These are phyloP conservation scores for Nothobranchius furzeri DNA, from an alignment of 2,113 vertebrate species.

Conservation along the genomic window DNA sequence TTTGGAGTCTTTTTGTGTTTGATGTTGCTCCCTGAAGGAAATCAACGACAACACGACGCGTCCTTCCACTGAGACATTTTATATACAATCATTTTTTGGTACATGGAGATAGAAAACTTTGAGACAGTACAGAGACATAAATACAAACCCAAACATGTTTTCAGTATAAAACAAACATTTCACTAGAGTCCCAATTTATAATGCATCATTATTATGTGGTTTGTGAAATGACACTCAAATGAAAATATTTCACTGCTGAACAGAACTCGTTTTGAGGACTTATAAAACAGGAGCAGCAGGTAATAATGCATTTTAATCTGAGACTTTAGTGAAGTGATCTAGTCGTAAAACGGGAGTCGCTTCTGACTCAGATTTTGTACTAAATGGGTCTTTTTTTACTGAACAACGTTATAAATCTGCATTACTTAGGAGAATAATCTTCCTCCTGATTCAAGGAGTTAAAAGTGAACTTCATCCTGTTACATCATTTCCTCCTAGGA, in stretches of 20 bases:
- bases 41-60: constrained; percentile 20
- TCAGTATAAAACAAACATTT: constrained; percentile 72
- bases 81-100: constrained; percentile 82
- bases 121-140: constrained; percentile 76
- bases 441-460: constrained; percentile 23
- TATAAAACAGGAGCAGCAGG: not conserved
- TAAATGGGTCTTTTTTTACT: constrained; percentile 21
- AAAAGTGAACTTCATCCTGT: constrained; percentile 43
- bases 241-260: constrained; percentile 8
- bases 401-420: constrained; percentile 14
- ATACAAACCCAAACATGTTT: constrained; percentile 73
- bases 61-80: constrained; percentile 68
- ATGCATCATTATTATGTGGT: constrained; percentile 24
- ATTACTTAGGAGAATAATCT: not conserved
- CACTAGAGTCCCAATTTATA: constrained; percentile 48
- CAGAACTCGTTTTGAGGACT: not conserved
- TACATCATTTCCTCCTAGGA: constrained; percentile 39
- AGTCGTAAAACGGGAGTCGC: constrained; percentile 58
- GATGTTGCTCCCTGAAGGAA: not conserved
- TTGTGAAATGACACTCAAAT: constrained; percentile 2
- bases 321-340: constrained; percentile 47
- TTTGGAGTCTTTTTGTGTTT: not conserved
- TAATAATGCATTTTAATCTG: constrained; percentile 41
- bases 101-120: constrained; percentile 78
- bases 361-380: constrained; percentile 26